phyloP scores from a whole-genome alignment of 2,888 invertebrate species.

The Acrobasis suavella region DNA sequence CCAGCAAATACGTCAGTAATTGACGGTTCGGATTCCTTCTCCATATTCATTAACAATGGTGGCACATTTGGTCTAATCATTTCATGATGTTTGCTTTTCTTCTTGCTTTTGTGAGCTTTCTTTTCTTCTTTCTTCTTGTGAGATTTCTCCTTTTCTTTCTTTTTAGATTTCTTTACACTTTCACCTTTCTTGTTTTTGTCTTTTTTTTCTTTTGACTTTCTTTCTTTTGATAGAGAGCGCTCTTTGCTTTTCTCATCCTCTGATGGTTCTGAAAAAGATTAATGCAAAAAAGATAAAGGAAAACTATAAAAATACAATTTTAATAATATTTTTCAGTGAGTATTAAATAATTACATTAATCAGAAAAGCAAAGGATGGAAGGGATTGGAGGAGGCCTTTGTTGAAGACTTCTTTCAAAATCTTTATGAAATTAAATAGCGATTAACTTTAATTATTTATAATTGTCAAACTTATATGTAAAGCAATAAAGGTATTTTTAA shows the following conservation, averaged over 20 bases:
- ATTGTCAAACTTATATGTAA: too few relatives aligned
- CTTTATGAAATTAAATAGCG: too few relatives aligned
- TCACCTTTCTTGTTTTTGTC: constrained; percentile 66
- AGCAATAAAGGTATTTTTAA: too few relatives aligned
- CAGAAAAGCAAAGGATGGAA: too few relatives aligned
- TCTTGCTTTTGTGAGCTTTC: constrained; percentile 71
- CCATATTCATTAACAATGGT: constrained; percentile 73
- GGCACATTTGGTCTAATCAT: constrained; percentile 74
- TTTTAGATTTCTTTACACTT: constrained; percentile 63
- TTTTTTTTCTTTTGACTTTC: constrained; percentile 63
- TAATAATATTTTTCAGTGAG: too few relatives aligned
- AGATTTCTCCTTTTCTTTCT: constrained; percentile 60
- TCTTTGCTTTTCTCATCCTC: constrained; percentile 60
- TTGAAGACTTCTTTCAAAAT: too few relatives aligned
- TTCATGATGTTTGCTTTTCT: constrained; percentile 67
- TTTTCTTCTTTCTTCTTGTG: constrained; percentile 66
- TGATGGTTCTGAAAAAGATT: constrained; percentile 44
- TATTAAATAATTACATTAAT: too few relatives aligned
- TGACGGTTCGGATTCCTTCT: constrained; percentile 77
- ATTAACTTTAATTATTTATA: too few relatives aligned
- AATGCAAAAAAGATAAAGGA: not conserved
- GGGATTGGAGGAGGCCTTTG: too few relatives aligned
- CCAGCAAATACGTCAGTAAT: constrained; percentile 85
- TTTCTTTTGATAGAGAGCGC: constrained; percentile 48
- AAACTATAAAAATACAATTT: too few relatives aligned